Evolutionary conservation across 2,888 invertebrate genomes (phyloP), one percentile per base, ranked within the genome.

Genomic region (Cantharis rustica): DNA sequence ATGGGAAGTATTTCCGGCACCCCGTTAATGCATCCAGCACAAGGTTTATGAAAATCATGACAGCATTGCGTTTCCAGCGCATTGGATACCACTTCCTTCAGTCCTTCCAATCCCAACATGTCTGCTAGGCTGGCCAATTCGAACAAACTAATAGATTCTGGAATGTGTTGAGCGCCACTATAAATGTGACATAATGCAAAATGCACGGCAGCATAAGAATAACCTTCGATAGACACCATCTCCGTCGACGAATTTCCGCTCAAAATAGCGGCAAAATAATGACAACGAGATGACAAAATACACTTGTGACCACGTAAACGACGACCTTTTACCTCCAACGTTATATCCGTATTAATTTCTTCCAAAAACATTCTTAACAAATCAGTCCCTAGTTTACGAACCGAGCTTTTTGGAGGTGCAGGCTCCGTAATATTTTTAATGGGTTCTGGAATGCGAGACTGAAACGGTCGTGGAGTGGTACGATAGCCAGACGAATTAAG

Each of bases 41-140:
- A 98, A 0, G 98, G 98, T 90, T 95, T 94, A 86, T 98, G 98
- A 87, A 98, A 98, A 87, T 96, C 94, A 88, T 98, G 98, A 86
- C 98, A 98, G 87, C 96, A 96, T 87, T 87, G 82, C 70, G 93
- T 93, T 88, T 95, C 95, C 31, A 98, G 89, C 0, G 95, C 95
- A 83, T 96, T 95, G 85, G 95, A 94, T 0, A 97, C 96, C 2
- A 97, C 95, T 89, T 98, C 96, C 86, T 96, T 97, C 4, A 98
- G 90, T 0, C 97, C 97, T 87, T 97, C 97, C 17, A 98, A 88
- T 9, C 96, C 95, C 72, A 98, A 89, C 92, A 97, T 94, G 87
- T 98, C 97, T 0, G 97, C 95, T 73, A 98, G 88, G 0, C 96
- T 95, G 0, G 97, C 95, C 80, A 98, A 87, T 87, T 97, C 97